phyloP scores from a whole-genome alignment of 2,888 invertebrate genomes.

The Cephus nigrinus region DNA sequence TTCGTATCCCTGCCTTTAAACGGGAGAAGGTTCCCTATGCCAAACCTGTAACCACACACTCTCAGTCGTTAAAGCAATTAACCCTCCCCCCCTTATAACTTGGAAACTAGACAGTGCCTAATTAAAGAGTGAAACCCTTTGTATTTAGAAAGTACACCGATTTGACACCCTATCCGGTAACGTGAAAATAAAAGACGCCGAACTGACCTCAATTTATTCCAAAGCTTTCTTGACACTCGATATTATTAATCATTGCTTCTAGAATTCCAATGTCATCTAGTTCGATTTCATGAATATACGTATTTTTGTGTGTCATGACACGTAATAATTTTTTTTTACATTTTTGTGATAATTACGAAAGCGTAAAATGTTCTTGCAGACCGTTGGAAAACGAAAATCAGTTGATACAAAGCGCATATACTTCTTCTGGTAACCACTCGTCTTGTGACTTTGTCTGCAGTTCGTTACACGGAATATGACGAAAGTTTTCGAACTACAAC shows the following conservation, averaged over 20 bases:
- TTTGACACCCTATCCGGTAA: too few species aligned
- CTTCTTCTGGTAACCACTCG: not conserved
- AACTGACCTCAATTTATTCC: not conserved
- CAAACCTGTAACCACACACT: not conserved
- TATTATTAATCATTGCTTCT: not conserved
- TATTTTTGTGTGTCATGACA: not conserved
- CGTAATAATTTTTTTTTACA: too few species aligned
- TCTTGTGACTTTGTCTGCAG: not conserved
- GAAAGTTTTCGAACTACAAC: constrained; percentile 43
- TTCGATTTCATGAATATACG: not conserved
- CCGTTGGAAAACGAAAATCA: not conserved
- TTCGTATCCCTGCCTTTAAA: not conserved
- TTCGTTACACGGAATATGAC: constrained; percentile 37
- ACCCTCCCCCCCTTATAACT: not conserved
- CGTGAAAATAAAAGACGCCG: not conserved
- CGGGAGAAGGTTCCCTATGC: not conserved
- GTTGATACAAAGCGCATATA: not conserved
- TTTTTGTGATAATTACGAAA: not conserved
- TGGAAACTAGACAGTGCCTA: not conserved
- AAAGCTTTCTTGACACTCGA: not conserved
- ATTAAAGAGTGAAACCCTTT: not conserved
- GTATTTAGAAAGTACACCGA: not conserved
- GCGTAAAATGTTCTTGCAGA: not conserved
- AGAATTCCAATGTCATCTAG: not conserved
- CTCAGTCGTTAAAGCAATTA: not conserved